These are phyloP conservation scores for Gnathonemus longibarbis DNA, from an alignment of 2,113 vertebrate genomes.

Conservation along the genomic window DNA sequence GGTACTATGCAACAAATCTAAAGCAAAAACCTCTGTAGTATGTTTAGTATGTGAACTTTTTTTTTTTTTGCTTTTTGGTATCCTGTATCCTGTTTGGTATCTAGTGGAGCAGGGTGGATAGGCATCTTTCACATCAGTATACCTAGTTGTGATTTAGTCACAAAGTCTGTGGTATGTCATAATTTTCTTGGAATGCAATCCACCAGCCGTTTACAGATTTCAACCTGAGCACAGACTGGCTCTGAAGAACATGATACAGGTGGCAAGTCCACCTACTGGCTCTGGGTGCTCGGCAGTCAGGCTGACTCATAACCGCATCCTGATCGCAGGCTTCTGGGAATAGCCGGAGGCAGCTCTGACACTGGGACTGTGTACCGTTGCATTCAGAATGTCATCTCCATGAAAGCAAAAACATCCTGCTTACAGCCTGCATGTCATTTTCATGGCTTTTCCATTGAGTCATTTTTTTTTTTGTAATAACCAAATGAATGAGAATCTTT, in stretches of 20 bases:
- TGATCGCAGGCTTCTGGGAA: background rate
- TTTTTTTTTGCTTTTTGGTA: background rate
- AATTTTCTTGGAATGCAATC: background rate
- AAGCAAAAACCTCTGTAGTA: background rate
- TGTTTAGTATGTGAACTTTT: background rate
- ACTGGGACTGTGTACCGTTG: background rate
- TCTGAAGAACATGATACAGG: background rate
- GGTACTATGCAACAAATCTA: background rate
- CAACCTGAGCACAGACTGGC: background rate
- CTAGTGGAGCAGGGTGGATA: background rate
- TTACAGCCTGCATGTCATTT: background rate
- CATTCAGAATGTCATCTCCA: background rate
- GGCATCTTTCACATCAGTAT: background rate
- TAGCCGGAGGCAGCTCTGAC: background rate
- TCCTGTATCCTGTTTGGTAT: background rate
- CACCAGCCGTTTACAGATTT: background rate
- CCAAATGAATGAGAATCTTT: background rate
- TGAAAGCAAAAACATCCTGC: background rate
- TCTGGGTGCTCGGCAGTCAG: background rate
- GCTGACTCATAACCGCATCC: background rate
- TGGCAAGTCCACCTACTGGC: slow-evolving; percentile 5
- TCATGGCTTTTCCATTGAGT: background rate
- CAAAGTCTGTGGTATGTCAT: background rate
- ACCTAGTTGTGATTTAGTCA: background rate
- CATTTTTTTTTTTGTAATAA: background rate